Conservation (phyloP, 1,140 invertebrate species). For the Riptortus pedestris region DNA sequence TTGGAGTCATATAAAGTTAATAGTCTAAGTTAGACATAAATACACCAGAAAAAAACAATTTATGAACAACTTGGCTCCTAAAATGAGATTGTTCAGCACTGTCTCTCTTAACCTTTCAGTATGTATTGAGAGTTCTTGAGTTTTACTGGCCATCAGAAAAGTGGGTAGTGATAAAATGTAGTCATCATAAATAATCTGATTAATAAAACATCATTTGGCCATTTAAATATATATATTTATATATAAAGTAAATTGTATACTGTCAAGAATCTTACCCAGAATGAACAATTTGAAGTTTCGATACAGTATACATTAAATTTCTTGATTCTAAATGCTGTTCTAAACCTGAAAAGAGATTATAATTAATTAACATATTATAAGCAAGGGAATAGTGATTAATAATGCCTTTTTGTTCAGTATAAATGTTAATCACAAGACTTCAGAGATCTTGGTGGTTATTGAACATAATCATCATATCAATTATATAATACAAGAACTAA, state of each 20-base stretch:
- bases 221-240: background rate
- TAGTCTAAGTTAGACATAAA: too few relatives aligned
- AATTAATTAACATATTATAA: background rate
- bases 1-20: too few relatives aligned
- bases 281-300: background rate
- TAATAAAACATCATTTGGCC: background rate
- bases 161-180: conserved; percentile 16
- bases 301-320: background rate
- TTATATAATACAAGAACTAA: background rate
- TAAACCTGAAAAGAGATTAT: background rate
- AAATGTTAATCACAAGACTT: background rate
- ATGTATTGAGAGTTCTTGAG: too few relatives aligned
- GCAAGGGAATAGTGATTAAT: background rate
- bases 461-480: background rate
- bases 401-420: background rate
- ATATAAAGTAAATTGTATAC: background rate
- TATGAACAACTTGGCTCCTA: too few relatives aligned
- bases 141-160: conserved; percentile 21
- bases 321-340: background rate
- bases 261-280: too few relatives aligned
- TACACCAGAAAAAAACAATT: too few relatives aligned
- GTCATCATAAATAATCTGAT: background rate
- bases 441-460: conserved; percentile 1
- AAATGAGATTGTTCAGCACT: too few relatives aligned
- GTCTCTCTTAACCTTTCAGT: too few relatives aligned